Base-by-base conservation (phyloP, 53 echinoderm and acorn worm species). In the Apostichopus leukothele region DNA sequence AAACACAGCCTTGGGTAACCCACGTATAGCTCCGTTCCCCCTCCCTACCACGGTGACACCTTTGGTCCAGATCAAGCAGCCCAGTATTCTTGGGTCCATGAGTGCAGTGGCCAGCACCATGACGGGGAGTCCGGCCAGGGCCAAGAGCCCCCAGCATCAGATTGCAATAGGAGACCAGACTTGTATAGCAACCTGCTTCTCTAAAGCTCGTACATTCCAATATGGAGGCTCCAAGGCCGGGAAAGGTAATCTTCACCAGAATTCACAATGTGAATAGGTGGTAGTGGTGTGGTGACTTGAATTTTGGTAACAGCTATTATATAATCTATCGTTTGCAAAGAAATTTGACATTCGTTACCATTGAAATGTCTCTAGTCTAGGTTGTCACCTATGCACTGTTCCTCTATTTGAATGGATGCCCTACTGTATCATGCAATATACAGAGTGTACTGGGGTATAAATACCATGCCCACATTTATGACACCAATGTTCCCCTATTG, bases 1-100 rank as follows among this genome's bases (percentile, higher is more conserved):
- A 79, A 95, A 88, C 78, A 92, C 93, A 14, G 78, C 91, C 87
- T 89, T 92, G 73, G 93, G 96, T 16, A 99, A 99, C 91, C 99
- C 96, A 39, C 92, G 99, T 59, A 90, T 96, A 26, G 94, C 99
- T 60, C 96, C 99, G 0, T 96, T 93, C 76, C 99, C 99, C n/a
- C 94, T 92, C 22, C 96, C 96, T 60, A 26, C 93, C 75, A 93
- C 93, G 39, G 90, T 94, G 53, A 71, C 86, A 54, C 96, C 99
- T 4, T 79, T 92, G 53, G 96, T 86, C 71, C 99, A 96, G 86
- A 92, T 96, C 89, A 99, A 99, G 53, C 99, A 96, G 53, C 94
- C 94, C 23, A 92, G 88, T 12, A 94, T 91, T 73, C 92, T 95
- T 16, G 92, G 93, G 14, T 90, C 93, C 3, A 90, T 96, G 20